Base-by-base conservation (phyloP, 2,888 invertebrate genomes). In the Leptinotarsa rubiginosa region DNA sequence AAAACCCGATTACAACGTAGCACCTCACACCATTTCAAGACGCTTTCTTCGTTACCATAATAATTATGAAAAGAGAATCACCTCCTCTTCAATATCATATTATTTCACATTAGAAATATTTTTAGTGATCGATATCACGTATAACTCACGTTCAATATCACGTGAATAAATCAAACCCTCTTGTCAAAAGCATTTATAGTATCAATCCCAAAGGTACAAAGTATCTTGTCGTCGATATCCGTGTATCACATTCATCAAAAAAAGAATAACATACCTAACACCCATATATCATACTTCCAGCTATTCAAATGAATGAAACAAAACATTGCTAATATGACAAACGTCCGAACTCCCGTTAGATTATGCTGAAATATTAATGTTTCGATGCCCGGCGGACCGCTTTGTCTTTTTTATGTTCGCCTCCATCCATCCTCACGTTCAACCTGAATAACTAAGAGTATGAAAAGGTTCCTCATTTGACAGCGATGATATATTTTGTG, bases 401-500 rank as follows among this genome's bases (percentile, higher is more conserved):
- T 68, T 68, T 68, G 68, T 68, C 54, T 68, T 68, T 68, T 68
- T 68, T 68, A 56, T 54, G 54, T 56, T 52, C 41, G 41, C 54
- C 68, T 56, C 10, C 31, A 56, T 52, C 52, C 47, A 25, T 67
- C 4, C 50, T 50, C 54, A 68, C 67, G 25, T 15, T 20, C 13
- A 31, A 68, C 56, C 68, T 49, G 62, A 50, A 72, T 68, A 64
- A 68, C 50, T 67, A 22, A 68, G 64, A 68, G 64, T 64, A 68
- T 52, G 78, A 80, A 80, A 79, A 75, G 77, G 77, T 75, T 77
- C 79, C 73, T 72, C 75, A 75, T 80, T 80, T 76, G 79, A 80
- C 80, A 78, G 77, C 31, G 72, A 78, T 79, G 78, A 80, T 80
- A 75, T 76, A 80, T 79, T 77, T 76, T 72, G 73, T 64, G 49